Conservation (phyloP, 1,140 invertebrate species). For the Diabrotica undecimpunctata region DNA sequence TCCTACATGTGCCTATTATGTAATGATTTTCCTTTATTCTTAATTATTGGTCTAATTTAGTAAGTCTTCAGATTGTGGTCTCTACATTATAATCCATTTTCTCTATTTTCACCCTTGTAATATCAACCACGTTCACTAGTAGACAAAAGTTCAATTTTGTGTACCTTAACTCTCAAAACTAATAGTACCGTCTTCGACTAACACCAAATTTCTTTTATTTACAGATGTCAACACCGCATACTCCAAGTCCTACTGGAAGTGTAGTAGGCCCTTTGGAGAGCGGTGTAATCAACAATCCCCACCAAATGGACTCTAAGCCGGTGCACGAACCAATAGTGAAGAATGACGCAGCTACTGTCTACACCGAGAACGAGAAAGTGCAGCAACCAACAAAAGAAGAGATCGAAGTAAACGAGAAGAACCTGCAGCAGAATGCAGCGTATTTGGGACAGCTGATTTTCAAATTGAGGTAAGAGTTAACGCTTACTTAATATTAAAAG, state of each 20-base stretch:
- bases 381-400: slow-evolving; percentile 56
- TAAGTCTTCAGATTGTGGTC: no score
- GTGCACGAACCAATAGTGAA: slow-evolving; percentile 47
- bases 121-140: no score
- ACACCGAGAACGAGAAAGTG: slow-evolving; percentile 50
- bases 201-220: neutral
- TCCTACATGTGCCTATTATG: no score
- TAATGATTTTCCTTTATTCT: no score
- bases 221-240: slow-evolving; percentile 43
- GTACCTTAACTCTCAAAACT: no score
- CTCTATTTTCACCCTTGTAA: no score
- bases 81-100: no score
- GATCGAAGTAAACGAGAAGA: slow-evolving; percentile 61
- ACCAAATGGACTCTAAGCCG: slow-evolving; percentile 42
- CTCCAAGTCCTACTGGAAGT: slow-evolving; percentile 44
- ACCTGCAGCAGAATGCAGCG: slow-evolving; percentile 53
- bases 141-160: no score
- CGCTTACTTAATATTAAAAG: no score
- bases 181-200: no score
- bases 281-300: slow-evolving; percentile 43
- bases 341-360: slow-evolving; percentile 41
- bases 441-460: slow-evolving; percentile 82
- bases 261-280: slow-evolving; percentile 41
- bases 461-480: slow-evolving; percentile 64
- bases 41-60: no score